Base-by-base conservation (phyloP, 2,113 vertebrate species). In the Oncorhynchus nerka region DNA sequence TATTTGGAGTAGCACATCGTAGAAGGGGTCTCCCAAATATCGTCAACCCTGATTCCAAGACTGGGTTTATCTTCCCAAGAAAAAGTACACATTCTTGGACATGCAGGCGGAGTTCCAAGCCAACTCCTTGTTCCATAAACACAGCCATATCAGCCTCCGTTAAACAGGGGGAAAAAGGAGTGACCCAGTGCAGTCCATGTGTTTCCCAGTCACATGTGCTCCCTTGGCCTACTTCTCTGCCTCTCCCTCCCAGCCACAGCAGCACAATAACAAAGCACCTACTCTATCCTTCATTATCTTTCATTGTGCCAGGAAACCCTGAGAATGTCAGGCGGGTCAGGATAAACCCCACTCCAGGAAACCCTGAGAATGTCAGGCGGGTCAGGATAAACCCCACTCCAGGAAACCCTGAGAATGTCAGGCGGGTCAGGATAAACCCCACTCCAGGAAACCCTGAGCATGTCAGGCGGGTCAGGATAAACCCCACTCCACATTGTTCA, bases 181-280 rank as follows among this genome's bases (percentile, higher is more conserved):
- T 84, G 87, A 86, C 86, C 83, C 81, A 75, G 85, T 87, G 15
- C 12, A 16, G 49, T 4, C 84, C 92, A 93, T 92, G 93, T 92
- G 92, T 80, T 90, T 84, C 75, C 51, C 79, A 86, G 87, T 93
- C 92, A 92, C 92, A 90, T 93, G 93, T 75, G 85, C 84, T 87
- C 81, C 79, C 57, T 13, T 90, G 89, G 81, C 89, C 90, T 81
- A 79, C 83, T 85, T 83, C 74, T 82, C 78, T 71, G 81, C 72
- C 84, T 87, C 86, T 78, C 77, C 75, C 81, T 75, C 51, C 45
- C 71, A 85, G 68, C 77, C 83, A 88, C 89, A 89, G 28, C 81
- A 83, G 74, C 57, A 76, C 87, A 86, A 84, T 81, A 89, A 90
- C 82, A 82, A 84, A 81, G 83, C 81, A 32, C 79, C 39, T 75